Evolutionary conservation across 2,797 vertebrate genomes (phyloP).

Genomic region (Phoebastria nigripes): DNA sequence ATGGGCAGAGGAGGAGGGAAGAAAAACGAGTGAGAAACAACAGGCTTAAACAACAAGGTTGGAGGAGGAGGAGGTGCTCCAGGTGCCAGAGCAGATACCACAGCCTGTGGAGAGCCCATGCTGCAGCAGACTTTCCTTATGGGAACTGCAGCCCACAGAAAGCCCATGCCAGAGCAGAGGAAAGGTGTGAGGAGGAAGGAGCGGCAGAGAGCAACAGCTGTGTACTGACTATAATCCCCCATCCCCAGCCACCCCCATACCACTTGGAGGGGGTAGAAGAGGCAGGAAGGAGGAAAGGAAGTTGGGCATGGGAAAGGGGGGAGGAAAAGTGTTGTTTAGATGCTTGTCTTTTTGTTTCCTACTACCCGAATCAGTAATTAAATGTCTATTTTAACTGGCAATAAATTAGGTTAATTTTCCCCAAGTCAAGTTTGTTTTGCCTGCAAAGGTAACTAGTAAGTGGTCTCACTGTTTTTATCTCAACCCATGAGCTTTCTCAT

Average conservation of each 20-base stretch:
- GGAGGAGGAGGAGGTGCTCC: not conserved
- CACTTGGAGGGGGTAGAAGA: not conserved
- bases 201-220: not conserved
- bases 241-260: not conserved
- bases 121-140: not conserved
- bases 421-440: not conserved
- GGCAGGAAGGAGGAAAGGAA: not conserved
- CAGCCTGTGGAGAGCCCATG: not conserved
- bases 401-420: not conserved
- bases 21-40: not conserved
- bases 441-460: not conserved
- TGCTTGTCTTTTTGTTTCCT: not conserved
- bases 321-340: not conserved
- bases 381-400: not conserved
- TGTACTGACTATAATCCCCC: accelerated
- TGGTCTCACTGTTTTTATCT: not conserved
- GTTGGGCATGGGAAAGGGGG: not conserved
- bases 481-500: not conserved
- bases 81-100: not conserved
- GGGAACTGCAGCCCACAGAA: not conserved
- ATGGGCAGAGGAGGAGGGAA: not conserved
- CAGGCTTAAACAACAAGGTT: not conserved
- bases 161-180: not conserved
- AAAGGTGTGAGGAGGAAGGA: not conserved
- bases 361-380: not conserved